Conservation (phyloP, 2,113 vertebrate genomes). For the Oryzias melastigma region DNA sequence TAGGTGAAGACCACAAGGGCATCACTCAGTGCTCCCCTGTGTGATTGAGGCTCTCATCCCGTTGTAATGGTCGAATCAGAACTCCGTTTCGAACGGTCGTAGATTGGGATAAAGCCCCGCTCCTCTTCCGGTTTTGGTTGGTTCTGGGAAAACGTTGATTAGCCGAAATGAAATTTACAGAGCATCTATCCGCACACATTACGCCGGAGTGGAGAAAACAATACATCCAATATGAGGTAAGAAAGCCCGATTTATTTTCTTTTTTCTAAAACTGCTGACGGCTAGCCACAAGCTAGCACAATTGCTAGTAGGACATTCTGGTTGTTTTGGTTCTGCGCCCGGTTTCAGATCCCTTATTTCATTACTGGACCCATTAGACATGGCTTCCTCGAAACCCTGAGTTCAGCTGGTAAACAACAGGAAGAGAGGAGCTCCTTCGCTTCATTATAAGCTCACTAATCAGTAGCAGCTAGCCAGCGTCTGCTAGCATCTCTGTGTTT, state of each 20-base stretch:
- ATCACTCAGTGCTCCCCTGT: slow-evolving; percentile 1
- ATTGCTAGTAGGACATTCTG: not conserved
- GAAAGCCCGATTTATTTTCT: slow-evolving; percentile 1
- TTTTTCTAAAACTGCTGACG: slow-evolving; percentile 14
- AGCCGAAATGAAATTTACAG: slow-evolving; percentile 91
- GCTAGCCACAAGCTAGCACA: slow-evolving; percentile 16
- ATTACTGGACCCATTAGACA: not conserved
- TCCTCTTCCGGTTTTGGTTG: not conserved
- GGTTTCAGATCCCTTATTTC: not conserved
- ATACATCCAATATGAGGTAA: slow-evolving; percentile 98
- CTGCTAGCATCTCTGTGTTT: slow-evolving; percentile 21
- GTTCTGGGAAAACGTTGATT: not conserved
- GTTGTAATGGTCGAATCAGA: slow-evolving; percentile 41
- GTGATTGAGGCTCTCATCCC: not conserved
- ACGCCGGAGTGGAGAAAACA: slow-evolving; percentile 98
- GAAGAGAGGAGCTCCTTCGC: not conserved
- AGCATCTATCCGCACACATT: slow-evolving; percentile 98
- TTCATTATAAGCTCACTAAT: not conserved
- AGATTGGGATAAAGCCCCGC: slow-evolving; percentile 5
- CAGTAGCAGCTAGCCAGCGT: not conserved
- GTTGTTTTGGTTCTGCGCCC: not conserved
- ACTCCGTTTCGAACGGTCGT: not conserved
- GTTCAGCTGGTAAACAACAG: not conserved
- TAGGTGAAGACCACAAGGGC: slow-evolving; percentile 34
- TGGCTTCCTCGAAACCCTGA: not conserved